Conservation (phyloP, 2,113 vertebrate species). For the Dunckerocampus dactyliophorus region DNA sequence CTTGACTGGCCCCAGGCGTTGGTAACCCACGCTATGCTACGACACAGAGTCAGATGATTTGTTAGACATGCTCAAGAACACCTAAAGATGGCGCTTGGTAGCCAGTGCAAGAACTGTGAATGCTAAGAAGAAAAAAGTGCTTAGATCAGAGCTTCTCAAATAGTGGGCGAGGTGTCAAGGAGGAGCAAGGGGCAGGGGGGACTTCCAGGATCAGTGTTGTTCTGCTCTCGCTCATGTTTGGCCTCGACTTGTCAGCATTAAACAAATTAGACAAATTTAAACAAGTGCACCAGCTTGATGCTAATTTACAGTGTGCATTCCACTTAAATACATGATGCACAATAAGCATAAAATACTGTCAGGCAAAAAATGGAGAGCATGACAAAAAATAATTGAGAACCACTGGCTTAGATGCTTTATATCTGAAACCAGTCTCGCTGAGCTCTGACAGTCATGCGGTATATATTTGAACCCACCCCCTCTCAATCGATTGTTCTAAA, state of each 20-base stretch:
- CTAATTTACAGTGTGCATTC: too few relatives aligned
- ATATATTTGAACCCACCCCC: conserved; percentile 60
- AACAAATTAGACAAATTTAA: too few relatives aligned
- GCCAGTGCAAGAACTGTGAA: background rate
- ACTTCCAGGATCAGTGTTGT: too few relatives aligned
- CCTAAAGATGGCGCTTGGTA: background rate
- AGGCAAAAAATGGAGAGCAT: background rate
- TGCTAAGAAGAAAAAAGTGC: background rate
- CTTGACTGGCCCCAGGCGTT: background rate
- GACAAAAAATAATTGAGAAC: background rate
- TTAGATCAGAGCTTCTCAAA: too few relatives aligned
- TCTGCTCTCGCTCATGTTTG: too few relatives aligned
- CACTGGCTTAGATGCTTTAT: conserved; percentile 34
- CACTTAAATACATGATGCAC: too few relatives aligned
- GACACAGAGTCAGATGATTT: background rate
- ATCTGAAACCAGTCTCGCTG: conserved; percentile 39
- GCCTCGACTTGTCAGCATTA: too few relatives aligned
- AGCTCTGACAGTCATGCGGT: conserved; percentile 61
- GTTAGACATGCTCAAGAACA: background rate
- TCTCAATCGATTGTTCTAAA: conserved; percentile 72
- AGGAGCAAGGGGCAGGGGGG: too few relatives aligned
- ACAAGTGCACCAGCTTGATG: too few relatives aligned
- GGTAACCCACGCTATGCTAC: background rate
- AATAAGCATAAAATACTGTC: too few relatives aligned
- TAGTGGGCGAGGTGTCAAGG: too few relatives aligned